A percentile compares a stretch with the other conserved stretches of the same genome.
Evolutionary conservation across 2,113 vertebrate species (phyloP).

Genomic region (Neodontobutis hainanensis): DNA sequence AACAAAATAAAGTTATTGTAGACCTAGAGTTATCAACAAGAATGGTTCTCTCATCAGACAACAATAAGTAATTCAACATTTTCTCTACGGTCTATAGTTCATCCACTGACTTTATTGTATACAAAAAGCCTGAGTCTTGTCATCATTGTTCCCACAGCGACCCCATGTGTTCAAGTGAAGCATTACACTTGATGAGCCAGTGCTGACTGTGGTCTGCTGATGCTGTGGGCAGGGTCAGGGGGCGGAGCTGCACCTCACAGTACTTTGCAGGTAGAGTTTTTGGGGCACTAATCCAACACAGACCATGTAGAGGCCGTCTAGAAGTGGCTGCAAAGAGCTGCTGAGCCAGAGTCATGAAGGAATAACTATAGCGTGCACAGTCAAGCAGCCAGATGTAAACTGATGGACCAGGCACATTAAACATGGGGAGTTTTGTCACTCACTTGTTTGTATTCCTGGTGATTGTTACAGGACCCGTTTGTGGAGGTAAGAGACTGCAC

Average conservation of each 20-base stretch:
- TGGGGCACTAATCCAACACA: constrained; percentile 22
- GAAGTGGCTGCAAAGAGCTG: constrained; percentile 26
- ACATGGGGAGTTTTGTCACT: constrained; percentile 59
- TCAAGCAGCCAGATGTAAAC: constrained; percentile 47
- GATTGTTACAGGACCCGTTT: constrained; percentile 51
- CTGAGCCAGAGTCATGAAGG: neutral
- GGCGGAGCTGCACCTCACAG: constrained; percentile 45
- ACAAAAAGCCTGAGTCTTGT: neutral
- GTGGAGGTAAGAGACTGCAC: constrained; percentile 67
- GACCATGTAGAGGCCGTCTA: constrained; percentile 5
- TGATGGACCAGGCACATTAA: constrained; percentile 24
- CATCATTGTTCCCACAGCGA: constrained; percentile 4
- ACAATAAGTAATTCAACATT: too few relatives aligned
- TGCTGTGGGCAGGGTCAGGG: constrained; percentile 27
- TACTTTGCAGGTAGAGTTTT: constrained; percentile 43
- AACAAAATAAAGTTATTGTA: too few relatives aligned
- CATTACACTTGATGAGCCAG: neutral
- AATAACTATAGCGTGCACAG: constrained; percentile 18
- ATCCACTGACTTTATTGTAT: neutral
- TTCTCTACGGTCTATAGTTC: too few relatives aligned
- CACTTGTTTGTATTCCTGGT: constrained; percentile 57
- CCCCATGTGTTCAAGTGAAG: constrained; percentile 39
- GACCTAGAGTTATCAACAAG: too few relatives aligned
- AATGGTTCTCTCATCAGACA: too few relatives aligned
- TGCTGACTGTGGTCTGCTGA: neutral